A percentile compares a stretch with the other conserved stretches of the same genome.
Evolutionary conservation across 2,797 vertebrate species (phyloP).

Genomic region (Natrix natrix): DNA sequence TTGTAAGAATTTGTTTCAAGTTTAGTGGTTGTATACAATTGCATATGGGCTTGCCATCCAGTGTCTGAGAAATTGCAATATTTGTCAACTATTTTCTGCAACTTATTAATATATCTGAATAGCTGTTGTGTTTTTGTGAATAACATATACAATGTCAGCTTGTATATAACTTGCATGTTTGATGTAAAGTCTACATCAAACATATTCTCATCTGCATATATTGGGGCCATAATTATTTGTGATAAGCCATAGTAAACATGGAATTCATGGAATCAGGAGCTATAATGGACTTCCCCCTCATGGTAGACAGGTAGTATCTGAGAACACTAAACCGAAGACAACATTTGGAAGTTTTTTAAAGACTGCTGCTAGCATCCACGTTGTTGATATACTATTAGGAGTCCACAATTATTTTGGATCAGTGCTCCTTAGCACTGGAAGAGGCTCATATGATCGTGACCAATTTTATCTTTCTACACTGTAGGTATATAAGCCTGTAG

Average conservation of each 20-base stretch:
- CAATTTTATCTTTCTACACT: neutral
- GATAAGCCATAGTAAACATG: neutral
- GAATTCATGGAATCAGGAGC: neutral
- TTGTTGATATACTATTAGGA: neutral
- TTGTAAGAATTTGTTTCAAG: neutral
- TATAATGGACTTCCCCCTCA: neutral
- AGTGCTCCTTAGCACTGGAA: neutral
- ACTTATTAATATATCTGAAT: neutral
- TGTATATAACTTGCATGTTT: neutral
- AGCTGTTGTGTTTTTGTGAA: neutral
- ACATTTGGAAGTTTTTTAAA: neutral
- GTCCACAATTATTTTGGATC: neutral
- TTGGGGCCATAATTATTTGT: neutral
- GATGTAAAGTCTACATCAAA: neutral
- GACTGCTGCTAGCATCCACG: neutral
- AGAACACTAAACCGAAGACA: neutral
- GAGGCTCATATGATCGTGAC: neutral
- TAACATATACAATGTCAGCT: neutral
- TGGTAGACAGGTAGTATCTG: neutral
- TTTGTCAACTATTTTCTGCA: neutral
- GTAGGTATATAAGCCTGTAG: neutral
- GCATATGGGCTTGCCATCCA: neutral
- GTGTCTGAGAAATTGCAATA: neutral
- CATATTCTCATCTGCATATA: neutral
- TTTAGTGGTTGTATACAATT: neutral